Percentiles rank a stretch among this genome's conserved stretches.
Conservation (phyloP, 2,888 invertebrate genomes). For the Amphiduros pacificus region DNA sequence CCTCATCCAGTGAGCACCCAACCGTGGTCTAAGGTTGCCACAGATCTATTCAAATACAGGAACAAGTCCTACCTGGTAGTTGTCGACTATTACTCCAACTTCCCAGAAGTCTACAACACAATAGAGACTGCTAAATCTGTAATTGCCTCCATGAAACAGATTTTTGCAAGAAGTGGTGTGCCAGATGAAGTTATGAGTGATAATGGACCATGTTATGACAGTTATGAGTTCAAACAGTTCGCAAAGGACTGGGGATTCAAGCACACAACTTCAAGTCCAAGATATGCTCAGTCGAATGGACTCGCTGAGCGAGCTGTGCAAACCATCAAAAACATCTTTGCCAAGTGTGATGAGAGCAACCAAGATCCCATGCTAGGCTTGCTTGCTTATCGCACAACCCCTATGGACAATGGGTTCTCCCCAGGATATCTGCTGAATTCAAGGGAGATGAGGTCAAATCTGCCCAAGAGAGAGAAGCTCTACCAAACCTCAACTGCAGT, state of each 20-base stretch:
- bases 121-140: slow-evolving; percentile 6
- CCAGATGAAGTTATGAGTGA: slow-evolving; percentile 26
- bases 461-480: no score
- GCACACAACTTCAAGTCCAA: slow-evolving; percentile 25
- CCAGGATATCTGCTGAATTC: no score
- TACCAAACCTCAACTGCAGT: no score
- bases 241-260: slow-evolving; percentile 2
- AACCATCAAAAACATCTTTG: slow-evolving; percentile 21
- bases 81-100: slow-evolving; percentile 19
- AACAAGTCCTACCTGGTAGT: slow-evolving; percentile 14
- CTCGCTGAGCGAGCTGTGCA: slow-evolving; percentile 29
- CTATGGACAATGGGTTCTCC: no score
- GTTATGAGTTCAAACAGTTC: slow-evolving; percentile 26
- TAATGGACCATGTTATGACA: slow-evolving; percentile 27
- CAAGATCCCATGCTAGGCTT: neutral
- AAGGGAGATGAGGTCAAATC: no score
- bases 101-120: slow-evolving; percentile 11
- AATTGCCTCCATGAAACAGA: slow-evolving; percentile 18
- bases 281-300: slow-evolving; percentile 32
- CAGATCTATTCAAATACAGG: slow-evolving; percentile 18
- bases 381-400: no score
- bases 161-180: slow-evolving; percentile 29
- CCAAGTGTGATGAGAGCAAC: slow-evolving; percentile 8
- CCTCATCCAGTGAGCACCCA: slow-evolving; percentile 15
- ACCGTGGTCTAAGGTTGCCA: slow-evolving; percentile 15